These are phyloP conservation scores for Brachystomella parvula DNA, from an alignment of 1,140 invertebrate genomes.

Conservation along the genomic window DNA sequence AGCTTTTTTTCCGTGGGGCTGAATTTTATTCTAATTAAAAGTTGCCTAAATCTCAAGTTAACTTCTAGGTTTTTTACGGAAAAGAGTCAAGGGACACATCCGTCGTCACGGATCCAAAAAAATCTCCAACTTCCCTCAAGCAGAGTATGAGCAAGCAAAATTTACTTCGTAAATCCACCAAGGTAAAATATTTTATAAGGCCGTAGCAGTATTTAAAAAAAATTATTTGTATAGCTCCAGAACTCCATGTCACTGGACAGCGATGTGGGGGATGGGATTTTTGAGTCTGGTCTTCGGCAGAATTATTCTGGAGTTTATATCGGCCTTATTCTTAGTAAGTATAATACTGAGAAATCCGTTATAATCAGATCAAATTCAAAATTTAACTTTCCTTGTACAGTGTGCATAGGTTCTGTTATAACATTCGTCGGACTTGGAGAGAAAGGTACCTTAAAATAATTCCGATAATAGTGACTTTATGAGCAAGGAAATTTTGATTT, in stretches of 20 bases:
- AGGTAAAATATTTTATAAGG: slow-evolving; percentile 5
- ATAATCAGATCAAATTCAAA: neutral
- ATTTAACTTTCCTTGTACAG: slow-evolving; percentile 22
- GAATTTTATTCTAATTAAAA: neutral
- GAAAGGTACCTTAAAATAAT: slow-evolving; percentile 22
- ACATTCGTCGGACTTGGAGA: slow-evolving; percentile 35
- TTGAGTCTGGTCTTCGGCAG: slow-evolving; percentile 15
- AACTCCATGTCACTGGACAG: neutral
- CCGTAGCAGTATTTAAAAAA: neutral
- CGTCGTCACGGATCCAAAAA: neutral
- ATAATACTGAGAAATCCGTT: neutral
- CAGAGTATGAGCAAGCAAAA: slow-evolving; percentile 5
- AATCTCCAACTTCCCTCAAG: neutral
- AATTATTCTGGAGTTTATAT: slow-evolving; percentile 31
- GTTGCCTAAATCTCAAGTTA: neutral
- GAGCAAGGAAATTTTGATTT: neutral
- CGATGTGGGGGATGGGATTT: slow-evolving; percentile 22
- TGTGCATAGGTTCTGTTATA: slow-evolving; percentile 30
- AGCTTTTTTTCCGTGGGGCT: neutral
- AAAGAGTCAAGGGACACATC: neutral
- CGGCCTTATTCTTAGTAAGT: slow-evolving; percentile 31
- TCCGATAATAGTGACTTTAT: neutral
- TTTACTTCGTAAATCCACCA: slow-evolving; percentile 6
- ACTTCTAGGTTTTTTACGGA: neutral
- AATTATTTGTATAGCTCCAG: neutral